Evolutionary conservation across 1,140 invertebrate species (phyloP).

Genomic region (Thrips palmi): DNA sequence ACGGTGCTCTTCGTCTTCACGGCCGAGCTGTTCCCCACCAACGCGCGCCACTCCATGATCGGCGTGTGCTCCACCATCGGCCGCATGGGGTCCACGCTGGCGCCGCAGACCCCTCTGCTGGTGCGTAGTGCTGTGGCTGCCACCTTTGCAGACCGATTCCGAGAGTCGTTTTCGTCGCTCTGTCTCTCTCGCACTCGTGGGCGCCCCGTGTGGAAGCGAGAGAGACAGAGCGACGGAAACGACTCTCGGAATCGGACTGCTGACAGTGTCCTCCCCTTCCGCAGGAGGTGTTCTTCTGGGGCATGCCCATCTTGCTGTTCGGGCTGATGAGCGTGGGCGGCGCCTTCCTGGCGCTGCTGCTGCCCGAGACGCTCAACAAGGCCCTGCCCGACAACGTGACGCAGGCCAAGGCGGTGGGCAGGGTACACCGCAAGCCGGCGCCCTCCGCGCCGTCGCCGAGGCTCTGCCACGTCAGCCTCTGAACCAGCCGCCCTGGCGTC

Average conservation of each 20-base stretch:
- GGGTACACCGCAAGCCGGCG: too few relatives aligned
- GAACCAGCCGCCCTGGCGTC: too few relatives aligned
- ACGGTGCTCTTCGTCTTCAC: slow-evolving; percentile 49
- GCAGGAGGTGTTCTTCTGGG: slow-evolving; percentile 13
- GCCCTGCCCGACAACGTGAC: slow-evolving; percentile 46
- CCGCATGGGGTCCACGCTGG: slow-evolving; percentile 42
- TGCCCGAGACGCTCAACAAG: slow-evolving; percentile 47
- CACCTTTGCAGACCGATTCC: too few relatives aligned
- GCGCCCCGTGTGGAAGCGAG: too few relatives aligned
- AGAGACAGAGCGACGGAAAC: too few relatives aligned
- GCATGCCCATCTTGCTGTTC: slow-evolving; percentile 37
- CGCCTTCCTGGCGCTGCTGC: slow-evolving; percentile 35
- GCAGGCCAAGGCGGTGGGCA: slow-evolving; percentile 19
- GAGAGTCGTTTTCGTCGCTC: too few relatives aligned
- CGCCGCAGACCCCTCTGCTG: slow-evolving; percentile 44
- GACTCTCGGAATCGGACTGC: too few relatives aligned
- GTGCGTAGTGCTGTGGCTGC: slow-evolving; percentile 24
- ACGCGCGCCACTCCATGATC: slow-evolving; percentile 38
- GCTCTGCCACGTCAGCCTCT: too few relatives aligned
- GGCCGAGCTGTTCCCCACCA: slow-evolving; percentile 53
- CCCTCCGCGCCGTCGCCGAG: too few relatives aligned
- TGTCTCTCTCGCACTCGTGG: too few relatives aligned
- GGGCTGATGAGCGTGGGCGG: slow-evolving; percentile 39
- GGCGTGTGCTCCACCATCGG: slow-evolving; percentile 51
- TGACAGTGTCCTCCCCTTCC: slow-evolving; percentile 5